A percentile compares a stretch with the other conserved stretches of the same genome.
Conservation (phyloP, 2,888 invertebrate genomes). For the Aporophyla nigra region DNA sequence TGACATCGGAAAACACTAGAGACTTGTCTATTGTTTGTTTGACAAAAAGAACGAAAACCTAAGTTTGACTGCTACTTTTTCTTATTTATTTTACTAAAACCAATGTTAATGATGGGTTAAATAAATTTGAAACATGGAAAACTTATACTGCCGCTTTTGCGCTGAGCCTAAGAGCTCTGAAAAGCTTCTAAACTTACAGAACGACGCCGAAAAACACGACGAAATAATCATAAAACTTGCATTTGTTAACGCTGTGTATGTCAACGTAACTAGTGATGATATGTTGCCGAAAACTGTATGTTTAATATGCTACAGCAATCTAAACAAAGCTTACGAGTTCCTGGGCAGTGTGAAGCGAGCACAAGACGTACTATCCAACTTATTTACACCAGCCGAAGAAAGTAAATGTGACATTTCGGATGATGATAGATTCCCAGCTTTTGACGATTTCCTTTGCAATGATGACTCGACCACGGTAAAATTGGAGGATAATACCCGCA, state of each 20-base stretch:
- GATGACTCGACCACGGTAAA: slow-evolving; percentile 68
- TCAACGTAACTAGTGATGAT: slow-evolving; percentile 77
- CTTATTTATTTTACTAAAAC: slow-evolving; percentile 59
- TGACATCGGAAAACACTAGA: not conserved
- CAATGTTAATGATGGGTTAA: slow-evolving; percentile 48
- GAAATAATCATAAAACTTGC: slow-evolving; percentile 55
- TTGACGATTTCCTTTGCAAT: slow-evolving; percentile 76
- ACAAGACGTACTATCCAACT: slow-evolving; percentile 69
- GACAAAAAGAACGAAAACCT: slow-evolving; percentile 58
- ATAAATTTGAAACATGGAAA: slow-evolving; percentile 74
- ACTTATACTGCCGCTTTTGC: slow-evolving; percentile 62
- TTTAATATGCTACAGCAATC: slow-evolving; percentile 54
- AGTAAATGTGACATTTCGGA: slow-evolving; percentile 75
- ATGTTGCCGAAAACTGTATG: slow-evolving; percentile 60
- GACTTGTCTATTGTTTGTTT: slow-evolving; percentile 54
- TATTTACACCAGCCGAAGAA: slow-evolving; percentile 70
- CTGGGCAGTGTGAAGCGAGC: slow-evolving; percentile 55
- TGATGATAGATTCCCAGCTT: slow-evolving; percentile 75
- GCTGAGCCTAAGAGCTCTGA: slow-evolving; percentile 59
- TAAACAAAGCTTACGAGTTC: slow-evolving; percentile 58
- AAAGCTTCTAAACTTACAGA: slow-evolving; percentile 53
- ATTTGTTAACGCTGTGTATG: slow-evolving; percentile 83
- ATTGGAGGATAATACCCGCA: slow-evolving; percentile 57
- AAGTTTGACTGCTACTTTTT: slow-evolving; percentile 62
- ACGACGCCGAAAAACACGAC: slow-evolving; percentile 43